Base-by-base conservation (phyloP, 2,113 vertebrate genomes). In the Amphilophus citrinellus region DNA sequence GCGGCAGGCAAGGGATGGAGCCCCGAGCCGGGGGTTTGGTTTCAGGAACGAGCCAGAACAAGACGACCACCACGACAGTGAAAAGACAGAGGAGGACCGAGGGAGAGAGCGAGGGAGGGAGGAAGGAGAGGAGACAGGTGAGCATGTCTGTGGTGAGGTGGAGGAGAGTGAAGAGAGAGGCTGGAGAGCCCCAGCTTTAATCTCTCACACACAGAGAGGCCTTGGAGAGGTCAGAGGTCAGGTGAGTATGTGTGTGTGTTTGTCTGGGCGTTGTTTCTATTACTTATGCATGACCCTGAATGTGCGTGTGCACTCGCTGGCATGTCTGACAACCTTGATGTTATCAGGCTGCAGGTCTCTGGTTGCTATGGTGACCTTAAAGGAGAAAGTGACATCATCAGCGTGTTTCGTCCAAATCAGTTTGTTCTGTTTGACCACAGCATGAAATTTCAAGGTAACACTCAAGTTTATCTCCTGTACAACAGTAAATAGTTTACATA, bases 1-100 rank as follows among this genome's bases (percentile, higher is more conserved):
- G 7, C 0, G 96, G 95, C 50, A 96, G 92, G 79, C 94, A 90
- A 5, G 96, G 95, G 57, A 96, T 15, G 60, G 85, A 62, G 22
- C 8, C 4, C 20, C 2, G 7, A 11, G 59, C 14, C 2, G 5
- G 47, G 1, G 50, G 77, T 20, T 27, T 2, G 20, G 22, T 11
- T 9, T 5, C 30, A 18, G 24, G 39, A 44, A 2, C 1, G 0
- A 30, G 17, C 18, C 18, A 65, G 42, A 27, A 53, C 39, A 44
- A 37, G 27, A 68, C 3, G 6, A 32, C 0, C n/a, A 44, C 30
- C 24, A 61, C 2, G 1, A 39, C n/a, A 10, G n/a, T 1, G 65
- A 79, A 5, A 59, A 42, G 30, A 18, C 44, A 18, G 37, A 82
- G 8, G 63, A 79, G 22, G 62, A 79, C 11, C 24, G 22, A 17